phyloP scores from a whole-genome alignment of 2,113 vertebrate genomes.

The Lipotes vexillifer region DNA sequence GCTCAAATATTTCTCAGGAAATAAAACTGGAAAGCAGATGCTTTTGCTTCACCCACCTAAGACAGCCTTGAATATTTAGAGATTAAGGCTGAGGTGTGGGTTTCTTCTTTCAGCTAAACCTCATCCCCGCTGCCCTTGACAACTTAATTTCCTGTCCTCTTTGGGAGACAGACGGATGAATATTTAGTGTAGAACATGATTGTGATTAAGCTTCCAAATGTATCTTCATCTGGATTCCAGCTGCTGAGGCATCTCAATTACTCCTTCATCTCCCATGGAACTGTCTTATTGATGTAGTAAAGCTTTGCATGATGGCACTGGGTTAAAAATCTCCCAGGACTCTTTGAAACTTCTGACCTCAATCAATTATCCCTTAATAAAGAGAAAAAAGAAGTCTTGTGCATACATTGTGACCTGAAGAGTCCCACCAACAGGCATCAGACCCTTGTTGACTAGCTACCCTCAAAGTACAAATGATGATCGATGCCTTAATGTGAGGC shows the following conservation, averaged over 20 bases:
- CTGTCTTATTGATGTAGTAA: slow-evolving; percentile 49
- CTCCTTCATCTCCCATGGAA: slow-evolving; percentile 54
- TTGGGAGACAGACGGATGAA: slow-evolving; percentile 72
- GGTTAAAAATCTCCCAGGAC: slow-evolving; percentile 70
- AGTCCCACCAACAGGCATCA: not conserved
- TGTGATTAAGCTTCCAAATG: slow-evolving; percentile 78
- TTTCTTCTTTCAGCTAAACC: slow-evolving; percentile 40
- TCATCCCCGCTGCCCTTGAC: slow-evolving; percentile 60
- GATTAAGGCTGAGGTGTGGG: slow-evolving; percentile 54
- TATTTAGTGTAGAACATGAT: slow-evolving; percentile 71
- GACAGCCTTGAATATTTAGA: not conserved
- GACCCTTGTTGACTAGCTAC: not conserved
- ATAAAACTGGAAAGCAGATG: slow-evolving; percentile 46
- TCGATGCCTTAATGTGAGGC: not conserved
- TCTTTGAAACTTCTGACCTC: slow-evolving; percentile 59
- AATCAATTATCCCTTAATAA: slow-evolving; percentile 60
- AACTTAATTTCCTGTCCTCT: slow-evolving; percentile 76
- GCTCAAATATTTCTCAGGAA: slow-evolving; percentile 66
- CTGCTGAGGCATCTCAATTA: slow-evolving; percentile 74
- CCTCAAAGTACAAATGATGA: not conserved
- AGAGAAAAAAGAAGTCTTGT: not conserved
- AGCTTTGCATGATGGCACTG: slow-evolving; percentile 63
- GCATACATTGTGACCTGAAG: slow-evolving; percentile 31
- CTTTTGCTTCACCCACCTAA: not conserved
- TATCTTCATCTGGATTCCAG: slow-evolving; percentile 80